Percentiles rank a stretch among this genome's conserved stretches.
These are phyloP conservation scores for Ephialtes manifestator DNA, from an alignment of 2,888 invertebrate species.

Conservation along the genomic window DNA sequence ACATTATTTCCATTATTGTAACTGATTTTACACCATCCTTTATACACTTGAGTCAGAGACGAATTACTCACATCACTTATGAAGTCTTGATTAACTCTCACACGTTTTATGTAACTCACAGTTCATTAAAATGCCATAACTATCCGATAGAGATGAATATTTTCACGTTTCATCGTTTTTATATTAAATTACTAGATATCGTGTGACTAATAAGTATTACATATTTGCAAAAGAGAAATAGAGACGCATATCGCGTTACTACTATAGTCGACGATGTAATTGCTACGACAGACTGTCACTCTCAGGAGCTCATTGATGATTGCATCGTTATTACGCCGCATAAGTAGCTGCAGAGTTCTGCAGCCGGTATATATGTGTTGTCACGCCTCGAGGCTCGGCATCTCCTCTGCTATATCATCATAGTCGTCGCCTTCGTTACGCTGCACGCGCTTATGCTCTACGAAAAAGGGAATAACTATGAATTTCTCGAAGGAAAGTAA, in stretches of 20 bases:
- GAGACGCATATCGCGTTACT: background rate
- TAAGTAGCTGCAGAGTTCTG: slow-evolving; percentile 66
- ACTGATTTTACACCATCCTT: background rate
- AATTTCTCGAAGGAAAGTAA: background rate
- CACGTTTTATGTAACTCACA: background rate
- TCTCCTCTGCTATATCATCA: slow-evolving; percentile 70
- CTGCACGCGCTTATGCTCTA: background rate
- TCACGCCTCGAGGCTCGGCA: slow-evolving; percentile 78
- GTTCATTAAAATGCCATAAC: background rate
- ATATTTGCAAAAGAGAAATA: background rate
- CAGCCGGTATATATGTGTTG: slow-evolving; percentile 76
- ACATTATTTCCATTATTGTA: background rate
- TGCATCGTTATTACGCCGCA: background rate
- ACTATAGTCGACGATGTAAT: background rate
- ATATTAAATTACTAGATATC: too few relatives aligned
- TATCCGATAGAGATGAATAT: background rate
- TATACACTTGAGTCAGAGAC: background rate
- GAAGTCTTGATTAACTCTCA: background rate
- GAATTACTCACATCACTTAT: background rate
- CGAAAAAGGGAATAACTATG: background rate
- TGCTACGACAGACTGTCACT: background rate
- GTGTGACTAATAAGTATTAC: too few relatives aligned
- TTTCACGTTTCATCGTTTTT: background rate
- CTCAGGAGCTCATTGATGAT: slow-evolving; percentile 2
- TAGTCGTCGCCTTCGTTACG: background rate